Base-by-base conservation (phyloP, 2,888 invertebrate genomes). In the Drosophila nr. fundita region DNA sequence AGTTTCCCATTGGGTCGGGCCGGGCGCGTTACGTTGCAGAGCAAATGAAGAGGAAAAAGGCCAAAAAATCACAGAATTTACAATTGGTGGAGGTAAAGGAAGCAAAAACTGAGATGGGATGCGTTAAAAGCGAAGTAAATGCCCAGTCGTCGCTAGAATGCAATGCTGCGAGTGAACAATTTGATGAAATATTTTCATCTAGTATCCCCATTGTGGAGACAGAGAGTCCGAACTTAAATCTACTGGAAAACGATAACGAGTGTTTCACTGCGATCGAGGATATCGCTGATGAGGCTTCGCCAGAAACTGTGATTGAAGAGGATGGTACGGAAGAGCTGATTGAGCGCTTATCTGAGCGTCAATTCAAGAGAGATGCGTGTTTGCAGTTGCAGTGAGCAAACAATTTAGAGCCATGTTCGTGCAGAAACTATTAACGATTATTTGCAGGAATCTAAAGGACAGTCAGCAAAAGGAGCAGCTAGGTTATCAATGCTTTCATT, bases 1-100 rank as follows among this genome's bases (percentile, higher is more conserved):
- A 70, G 45, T 90, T 80, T 73, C 87, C 87, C 0, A 76, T 90
- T 4, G 82, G 68, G n/a, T 58, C 61, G 0, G 90, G 87, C 4
- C 87, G 90, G 1, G 84, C 89, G 4, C 81, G 89, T 0, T 53
- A 52, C 38, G 89, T 85, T 18, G 85, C 90, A 11, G 58, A 78
- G 13, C 61, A 78, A 30, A 32, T 78, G 52, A 67, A 30, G 15
- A 30, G 48, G 6, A 57, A 5, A 24, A 57, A 32, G 29, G 21
- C 29, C 10, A 54, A 29, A 21, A 66, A 38, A 27, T n/a, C 53
- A 2, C 36, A 50, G 50, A 34, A 11, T 11, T 1, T 40, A 6
- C n/a, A 29, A 1, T 7, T n/a, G 15, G 24, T n/a, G 2, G 6
- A 34, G 3, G 10, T 1, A 3, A 24, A n/a, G 4, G 10, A 18